Base-by-base conservation (phyloP, 2,888 invertebrate genomes). In the Euplagia quadripunctaria region DNA sequence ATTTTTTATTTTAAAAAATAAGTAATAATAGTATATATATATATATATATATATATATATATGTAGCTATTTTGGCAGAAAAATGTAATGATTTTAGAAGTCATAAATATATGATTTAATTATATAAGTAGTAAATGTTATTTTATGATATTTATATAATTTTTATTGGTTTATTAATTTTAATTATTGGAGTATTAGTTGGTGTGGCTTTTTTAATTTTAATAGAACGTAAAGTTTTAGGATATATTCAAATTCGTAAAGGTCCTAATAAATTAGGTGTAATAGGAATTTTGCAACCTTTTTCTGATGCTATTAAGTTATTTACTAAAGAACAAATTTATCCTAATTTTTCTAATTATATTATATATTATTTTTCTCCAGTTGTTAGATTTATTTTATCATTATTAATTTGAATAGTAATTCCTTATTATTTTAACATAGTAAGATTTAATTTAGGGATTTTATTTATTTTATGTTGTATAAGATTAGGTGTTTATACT, bases 251-350 rank as follows among this genome's bases (percentile, higher is more conserved):
- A 92, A 94, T 97, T 94, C 97, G 97, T 31, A 97, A 97, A 85
- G 97, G 97, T 0, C 97, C 97, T 42, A 97, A 97, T 96, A 97
- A 97, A 85, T 96, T 97, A 2, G 96, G 97, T 0, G 85, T 97
- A 82, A 86, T 96, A 55, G 97, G 97, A 0, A 86, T 97, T 88
- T 91, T 97, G 76, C 97, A 98, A 79, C 97, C 97, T 89, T 97
- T 98, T 96, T 96, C 96, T 68, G 97, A 97, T 96, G 97, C 97
- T 52, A 94, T 97, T 93, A 98, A 97, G 87, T 96, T 98, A 93
- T 97, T 98, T 96, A 94, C 93, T 84, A 98, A 97, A 76, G 97
- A 97, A 88, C 95, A 96, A 90, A 94, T 91, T 91, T 96, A 94
- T 91, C 96, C 96, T 83, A 89, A 90, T 82, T 91, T 94, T 86